Evolutionary conservation across 2,888 invertebrate species (phyloP), one percentile per base, ranked within the genome.

Genomic region (Drosophila robusta): DNA sequence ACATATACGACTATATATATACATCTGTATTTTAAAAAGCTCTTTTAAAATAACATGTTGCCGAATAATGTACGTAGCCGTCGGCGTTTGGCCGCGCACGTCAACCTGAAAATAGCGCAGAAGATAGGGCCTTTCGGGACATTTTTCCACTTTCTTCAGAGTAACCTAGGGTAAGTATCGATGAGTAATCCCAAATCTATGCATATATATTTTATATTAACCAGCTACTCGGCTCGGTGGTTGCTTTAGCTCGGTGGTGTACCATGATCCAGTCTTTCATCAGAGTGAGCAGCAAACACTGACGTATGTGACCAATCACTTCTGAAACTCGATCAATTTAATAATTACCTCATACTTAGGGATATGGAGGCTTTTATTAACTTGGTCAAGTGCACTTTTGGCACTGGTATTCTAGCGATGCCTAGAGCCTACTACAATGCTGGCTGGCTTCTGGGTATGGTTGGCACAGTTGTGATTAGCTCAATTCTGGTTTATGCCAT

Each of bases 341-440:
- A 29, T 38, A 32, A 36, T 6, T 24, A 39, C 34, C 36, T 44
- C 24, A 42, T 55, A 41, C 18, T 52, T 57, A 87, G 89, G 4
- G 78, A 89, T 34, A 7, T 61, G 45, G 97, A 97, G 91, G 96
- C 97, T 0, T 93, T 98, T 79, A 95, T 98, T 78, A 97, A 98
- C 90, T 93, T 98, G 83, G 93, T 98, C 55, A 98, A 98, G 91
- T 97, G 97, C 77, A 96, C 97, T 89, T 93, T 98, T 64, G 98
- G 98, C 1, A 98, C 98, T 0, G 99, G 99, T 0, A 96, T 98
- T 76, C 93, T 98, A 74, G 98, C 98, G 8, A 96, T 99, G 96
- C 98, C 98, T 7, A 95, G 96, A 89, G 98, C 98, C n/a, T 97
- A 98, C 92, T 94, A 95, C 77, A 95, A 97, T 90, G 94, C 98